Evolutionary conservation across 2,113 vertebrate genomes (phyloP).

Genomic region (Xyliphius kryptos): DNA sequence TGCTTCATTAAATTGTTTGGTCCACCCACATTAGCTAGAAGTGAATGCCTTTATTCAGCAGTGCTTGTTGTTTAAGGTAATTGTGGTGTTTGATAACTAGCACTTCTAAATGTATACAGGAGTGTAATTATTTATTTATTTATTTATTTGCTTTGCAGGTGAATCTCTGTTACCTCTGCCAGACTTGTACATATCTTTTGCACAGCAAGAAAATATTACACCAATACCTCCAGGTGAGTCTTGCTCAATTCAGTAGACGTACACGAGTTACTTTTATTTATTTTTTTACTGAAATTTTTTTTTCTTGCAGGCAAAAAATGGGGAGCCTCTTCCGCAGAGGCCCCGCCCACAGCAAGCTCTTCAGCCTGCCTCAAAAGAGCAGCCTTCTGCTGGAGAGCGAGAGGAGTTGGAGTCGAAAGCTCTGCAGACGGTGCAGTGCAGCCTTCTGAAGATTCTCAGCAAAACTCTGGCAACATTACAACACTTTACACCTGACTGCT

Average conservation of each 20-base stretch:
- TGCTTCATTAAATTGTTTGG: too few relatives aligned
- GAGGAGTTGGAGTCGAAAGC: constrained; percentile 83
- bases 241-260: background rate
- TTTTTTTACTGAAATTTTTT: background rate
- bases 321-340: constrained; percentile 72
- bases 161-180: constrained; percentile 90
- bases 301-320: constrained; percentile 76
- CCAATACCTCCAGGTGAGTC: constrained; percentile 88
- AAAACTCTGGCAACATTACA: constrained; percentile 86
- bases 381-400: constrained; percentile 57
- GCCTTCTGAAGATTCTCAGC: constrained; percentile 93
- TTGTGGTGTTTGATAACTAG: too few relatives aligned
- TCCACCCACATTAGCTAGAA: too few relatives aligned
- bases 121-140: too few relatives aligned
- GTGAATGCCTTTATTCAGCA: too few relatives aligned
- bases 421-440: constrained; percentile 81
- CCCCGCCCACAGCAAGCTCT: constrained; percentile 67
- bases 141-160: too few relatives aligned
- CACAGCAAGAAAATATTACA: constrained; percentile 98
- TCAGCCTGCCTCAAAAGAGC: constrained; percentile 67
- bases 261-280: background rate
- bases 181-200: constrained; percentile 92
- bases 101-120: too few relatives aligned
- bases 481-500: constrained; percentile 93
- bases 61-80: too few relatives aligned